These are phyloP conservation scores for Formica selysi DNA, from an alignment of 1,140 invertebrate species.

Conservation along the genomic window DNA sequence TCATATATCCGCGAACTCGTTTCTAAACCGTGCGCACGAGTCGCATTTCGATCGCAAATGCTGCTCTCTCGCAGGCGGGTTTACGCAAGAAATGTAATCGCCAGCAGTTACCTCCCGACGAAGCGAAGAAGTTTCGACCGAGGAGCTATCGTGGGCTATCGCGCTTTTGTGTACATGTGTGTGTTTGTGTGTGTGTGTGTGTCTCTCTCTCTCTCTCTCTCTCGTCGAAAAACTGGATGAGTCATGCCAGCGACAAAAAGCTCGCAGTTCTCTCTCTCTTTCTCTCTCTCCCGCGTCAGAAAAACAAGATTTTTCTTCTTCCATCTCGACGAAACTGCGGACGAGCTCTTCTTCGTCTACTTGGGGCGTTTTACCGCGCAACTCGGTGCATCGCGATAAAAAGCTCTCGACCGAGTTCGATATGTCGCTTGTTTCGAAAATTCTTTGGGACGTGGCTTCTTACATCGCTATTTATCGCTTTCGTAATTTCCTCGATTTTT, in stretches of 20 bases:
- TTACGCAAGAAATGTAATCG: slow-evolving; percentile 64
- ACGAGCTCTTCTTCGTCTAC: slow-evolving; percentile 49
- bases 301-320: slow-evolving; percentile 66
- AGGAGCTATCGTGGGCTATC: slow-evolving; percentile 55
- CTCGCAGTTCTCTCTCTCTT: not conserved
- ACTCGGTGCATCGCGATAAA: slow-evolving; percentile 39
- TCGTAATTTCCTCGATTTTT: slow-evolving; percentile 27
- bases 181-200: slow-evolving; percentile 11
- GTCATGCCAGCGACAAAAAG: slow-evolving; percentile 61
- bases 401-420: slow-evolving; percentile 53
- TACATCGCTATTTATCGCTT: not conserved
- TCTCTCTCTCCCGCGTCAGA: slow-evolving; percentile 18
- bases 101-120: slow-evolving; percentile 58
- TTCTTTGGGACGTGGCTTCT: slow-evolving; percentile 16
- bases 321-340: slow-evolving; percentile 62
- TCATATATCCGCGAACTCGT: slow-evolving; percentile 48
- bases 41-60: slow-evolving; percentile 49
- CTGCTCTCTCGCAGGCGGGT: slow-evolving; percentile 46
- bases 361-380: slow-evolving; percentile 39
- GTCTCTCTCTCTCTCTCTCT: slow-evolving; percentile 42
- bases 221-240: slow-evolving; percentile 63
- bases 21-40: slow-evolving; percentile 42
- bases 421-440: slow-evolving; percentile 59
- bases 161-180: slow-evolving; percentile 17
- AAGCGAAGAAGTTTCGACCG: slow-evolving; percentile 60